Base-by-base conservation (phyloP, 2,113 vertebrate species). In the Oncorhynchus keta region DNA sequence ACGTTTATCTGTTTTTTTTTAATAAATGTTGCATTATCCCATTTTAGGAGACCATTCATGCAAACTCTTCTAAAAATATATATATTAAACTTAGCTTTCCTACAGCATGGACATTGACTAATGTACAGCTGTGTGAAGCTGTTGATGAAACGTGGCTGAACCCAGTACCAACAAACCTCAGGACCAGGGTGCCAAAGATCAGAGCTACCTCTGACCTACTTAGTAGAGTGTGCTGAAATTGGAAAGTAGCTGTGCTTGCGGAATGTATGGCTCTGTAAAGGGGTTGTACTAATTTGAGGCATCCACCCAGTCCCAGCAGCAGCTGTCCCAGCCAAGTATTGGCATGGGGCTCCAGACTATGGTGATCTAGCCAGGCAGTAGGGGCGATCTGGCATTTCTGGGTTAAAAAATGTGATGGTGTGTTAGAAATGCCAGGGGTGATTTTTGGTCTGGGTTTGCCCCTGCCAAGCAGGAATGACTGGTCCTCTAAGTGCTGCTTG, bases 201-300 rank as follows among this genome's bases (percentile, higher is more conserved):
- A 84, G 80, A 62, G 75, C 71, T 87, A 70, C 71, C 81, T 67
- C 68, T 89, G 89, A 90, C 86, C 86, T 82, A 80, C 86, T 88
- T 91, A 82, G 83, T 83, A 85, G 76, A 73, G 62, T 20, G 71
- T 64, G 65, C 78, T 83, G 86, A 89, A 92, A 91, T 91, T 84
- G 86, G 89, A 92, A 92, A 91, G 84, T 87, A 79, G 88, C 87
- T 89, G 86, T 72, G 83, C 88, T 79, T 87, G 90, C 87, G 87
- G 86, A 89, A 86, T 74, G 79, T 84, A 85, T 79, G 78, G 86
- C n/a, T 1, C 81, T 85, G 87, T 86, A 86, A 87, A 80, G 81
- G 80, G 85, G 77, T 85, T 87, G 67, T 74, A 76, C 81, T 80
- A 82, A 64, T 61, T 14, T 49, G 62, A 71, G 1, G 65, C 83